These are phyloP conservation scores for Podarcis lilfordi DNA, from an alignment of 2,797 vertebrate genomes.

Conservation along the genomic window DNA sequence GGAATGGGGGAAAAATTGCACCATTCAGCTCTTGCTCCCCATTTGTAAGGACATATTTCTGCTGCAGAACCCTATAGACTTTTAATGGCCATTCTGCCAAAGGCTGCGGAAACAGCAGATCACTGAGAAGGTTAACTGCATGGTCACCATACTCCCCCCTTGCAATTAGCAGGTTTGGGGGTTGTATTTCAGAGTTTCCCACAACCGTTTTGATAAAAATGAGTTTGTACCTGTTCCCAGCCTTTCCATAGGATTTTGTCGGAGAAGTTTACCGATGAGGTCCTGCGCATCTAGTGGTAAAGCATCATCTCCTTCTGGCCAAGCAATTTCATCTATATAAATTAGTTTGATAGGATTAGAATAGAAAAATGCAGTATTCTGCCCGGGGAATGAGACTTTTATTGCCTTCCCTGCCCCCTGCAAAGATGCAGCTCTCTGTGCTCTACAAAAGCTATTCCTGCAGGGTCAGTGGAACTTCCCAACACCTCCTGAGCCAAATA, in stretches of 20 bases:
- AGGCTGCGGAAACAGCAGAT: background rate
- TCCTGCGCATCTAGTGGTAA: conserved; percentile 93
- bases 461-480: background rate
- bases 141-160: background rate
- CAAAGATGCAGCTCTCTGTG: background rate
- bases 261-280: conserved; percentile 91
- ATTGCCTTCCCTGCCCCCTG: too few species aligned
- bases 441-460: background rate
- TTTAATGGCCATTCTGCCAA: background rate
- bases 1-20: background rate
- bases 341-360: background rate
- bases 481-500: too few species aligned
- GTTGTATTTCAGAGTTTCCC: background rate
- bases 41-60: background rate
- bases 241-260: conserved; percentile 92
- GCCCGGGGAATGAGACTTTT: background rate
- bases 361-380: background rate
- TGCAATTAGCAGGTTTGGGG: background rate
- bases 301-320: conserved; percentile 95
- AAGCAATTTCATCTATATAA: conserved; percentile 90
- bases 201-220: background rate
- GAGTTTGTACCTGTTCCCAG: conserved; percentile 89
- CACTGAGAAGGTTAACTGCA: background rate
- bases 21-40: background rate
- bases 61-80: background rate